Evolutionary conservation across 2,888 invertebrate species (phyloP).

Genomic region (Stenodera caucasica): DNA sequence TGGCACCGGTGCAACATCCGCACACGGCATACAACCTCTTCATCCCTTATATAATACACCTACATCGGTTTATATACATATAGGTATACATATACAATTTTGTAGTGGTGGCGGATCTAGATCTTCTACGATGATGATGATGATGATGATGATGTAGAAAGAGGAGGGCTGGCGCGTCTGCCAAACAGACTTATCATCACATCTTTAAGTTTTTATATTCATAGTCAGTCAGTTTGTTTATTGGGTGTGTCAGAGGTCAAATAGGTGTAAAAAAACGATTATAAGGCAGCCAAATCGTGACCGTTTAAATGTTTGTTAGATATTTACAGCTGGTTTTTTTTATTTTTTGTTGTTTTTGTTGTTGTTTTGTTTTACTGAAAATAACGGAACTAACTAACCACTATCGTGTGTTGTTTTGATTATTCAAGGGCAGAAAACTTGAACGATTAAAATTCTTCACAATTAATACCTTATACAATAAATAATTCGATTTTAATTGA

Average conservation of each 20-base stretch:
- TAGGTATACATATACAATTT: too few species aligned
- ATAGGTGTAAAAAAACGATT: constrained; percentile 8
- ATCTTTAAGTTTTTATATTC: constrained; percentile 34
- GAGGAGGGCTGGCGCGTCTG: constrained; percentile 18
- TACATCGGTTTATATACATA: constrained; percentile 15
- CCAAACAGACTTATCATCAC: constrained; percentile 38
- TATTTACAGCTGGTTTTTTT: not conserved
- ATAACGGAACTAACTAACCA: not conserved
- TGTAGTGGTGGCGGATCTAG: constrained; percentile 8
- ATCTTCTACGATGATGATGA: not conserved
- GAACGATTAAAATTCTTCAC: not conserved
- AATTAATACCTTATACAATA: too few species aligned
- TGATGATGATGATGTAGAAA: not conserved
- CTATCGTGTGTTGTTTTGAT: not conserved
- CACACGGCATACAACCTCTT: constrained; percentile 30
- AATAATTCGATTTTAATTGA: too few species aligned
- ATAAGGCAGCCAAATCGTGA: constrained; percentile 6
- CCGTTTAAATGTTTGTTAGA: constrained; percentile 5
- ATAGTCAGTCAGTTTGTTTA: constrained; percentile 7
- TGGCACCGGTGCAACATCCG: constrained; percentile 40
- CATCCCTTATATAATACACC: constrained; percentile 34
- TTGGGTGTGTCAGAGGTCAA: constrained; percentile 13
- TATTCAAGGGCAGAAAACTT: not conserved
- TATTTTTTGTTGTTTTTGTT: not conserved
- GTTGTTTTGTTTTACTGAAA: not conserved